A percentile compares a stretch with the other conserved stretches of the same genome.
Evolutionary conservation across 2,113 vertebrate genomes (phyloP).

Genomic region (Upupa epops): DNA sequence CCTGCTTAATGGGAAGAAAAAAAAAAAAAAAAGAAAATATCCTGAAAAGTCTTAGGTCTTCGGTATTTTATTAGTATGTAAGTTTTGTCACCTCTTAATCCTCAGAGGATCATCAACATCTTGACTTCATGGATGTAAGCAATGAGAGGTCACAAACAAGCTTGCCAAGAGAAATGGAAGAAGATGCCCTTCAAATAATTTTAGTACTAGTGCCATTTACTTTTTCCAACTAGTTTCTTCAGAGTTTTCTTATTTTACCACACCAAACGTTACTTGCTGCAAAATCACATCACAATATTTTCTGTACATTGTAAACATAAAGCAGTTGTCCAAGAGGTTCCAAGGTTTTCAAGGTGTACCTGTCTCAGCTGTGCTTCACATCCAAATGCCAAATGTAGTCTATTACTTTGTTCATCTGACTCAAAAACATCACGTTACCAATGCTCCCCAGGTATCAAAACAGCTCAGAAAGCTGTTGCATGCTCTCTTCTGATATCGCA

Average conservation of each 20-base stretch:
- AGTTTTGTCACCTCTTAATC: slow-evolving; percentile 7
- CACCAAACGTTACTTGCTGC: background rate
- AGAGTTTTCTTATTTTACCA: background rate
- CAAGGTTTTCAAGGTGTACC: background rate
- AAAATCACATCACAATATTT: background rate
- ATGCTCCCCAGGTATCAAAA: background rate
- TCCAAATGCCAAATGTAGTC: background rate
- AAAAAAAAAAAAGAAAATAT: background rate
- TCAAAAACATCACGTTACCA: background rate
- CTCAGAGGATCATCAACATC: background rate
- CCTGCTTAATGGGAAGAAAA: background rate
- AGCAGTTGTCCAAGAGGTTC: background rate
- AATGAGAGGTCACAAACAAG: background rate
- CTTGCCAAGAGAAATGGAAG: background rate
- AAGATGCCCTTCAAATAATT: background rate
- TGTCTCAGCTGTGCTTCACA: background rate
- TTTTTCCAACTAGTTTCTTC: background rate
- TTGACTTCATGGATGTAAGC: slow-evolving; percentile 7
- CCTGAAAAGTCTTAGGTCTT: background rate
- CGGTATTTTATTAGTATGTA: background rate
- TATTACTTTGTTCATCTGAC: background rate
- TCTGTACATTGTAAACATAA: background rate
- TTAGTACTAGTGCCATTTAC: background rate
- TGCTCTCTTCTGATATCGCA: background rate
- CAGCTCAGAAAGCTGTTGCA: background rate